Base-by-base conservation (phyloP, 2,797 vertebrate species). In the Tarsius wallacei region DNA sequence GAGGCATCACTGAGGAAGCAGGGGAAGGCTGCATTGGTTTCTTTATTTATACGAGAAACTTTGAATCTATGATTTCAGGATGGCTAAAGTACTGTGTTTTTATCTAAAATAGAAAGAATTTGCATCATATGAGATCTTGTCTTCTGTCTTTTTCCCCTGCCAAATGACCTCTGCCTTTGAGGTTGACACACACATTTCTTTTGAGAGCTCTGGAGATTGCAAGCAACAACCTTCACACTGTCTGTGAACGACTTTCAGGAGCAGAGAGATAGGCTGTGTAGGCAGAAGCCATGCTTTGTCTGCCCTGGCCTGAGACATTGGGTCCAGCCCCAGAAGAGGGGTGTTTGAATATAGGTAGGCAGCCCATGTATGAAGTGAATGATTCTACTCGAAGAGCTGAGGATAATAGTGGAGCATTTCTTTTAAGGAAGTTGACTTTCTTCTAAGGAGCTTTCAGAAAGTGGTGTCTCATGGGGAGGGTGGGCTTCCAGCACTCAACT, bases 1-100 rank as follows among this genome's bases (percentile, higher is more conserved):
- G 15, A 74, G 4, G 53, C 19, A 0, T 11, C 71, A 14, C 85
- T 64, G 71, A 86, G 24, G 61, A 83, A 28, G 24, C 5, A 94
- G 28, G 5, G 28, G n/a, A 90, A 82, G 21, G 73, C 9, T 63
- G 2, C 19, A 86, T 74, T 85, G 61, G 47, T 2, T 57, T 70
- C 19, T 36, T 87, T 93, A 73, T 70, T 87, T 88, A 59, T 36
- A 31, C 28, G 22, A 82, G n/a, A 94, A 84, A 78, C 49, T 83
- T 82, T 53, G 74, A 88, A 33, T 47, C 16, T 77, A 12, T 86
- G 49, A 66, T 73, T 94, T 80, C 53, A 81, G 74, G 49, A 66
- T 87, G 36, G 11, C 28, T 88, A 55, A 87, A 51, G 12, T 28
- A 64, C 1, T 47, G 1, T 15, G 42, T 78, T 73, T 90, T 66